Evolutionary conservation across 2,797 vertebrate genomes (phyloP).

Genomic region (Bovichtus diacanthus): DNA sequence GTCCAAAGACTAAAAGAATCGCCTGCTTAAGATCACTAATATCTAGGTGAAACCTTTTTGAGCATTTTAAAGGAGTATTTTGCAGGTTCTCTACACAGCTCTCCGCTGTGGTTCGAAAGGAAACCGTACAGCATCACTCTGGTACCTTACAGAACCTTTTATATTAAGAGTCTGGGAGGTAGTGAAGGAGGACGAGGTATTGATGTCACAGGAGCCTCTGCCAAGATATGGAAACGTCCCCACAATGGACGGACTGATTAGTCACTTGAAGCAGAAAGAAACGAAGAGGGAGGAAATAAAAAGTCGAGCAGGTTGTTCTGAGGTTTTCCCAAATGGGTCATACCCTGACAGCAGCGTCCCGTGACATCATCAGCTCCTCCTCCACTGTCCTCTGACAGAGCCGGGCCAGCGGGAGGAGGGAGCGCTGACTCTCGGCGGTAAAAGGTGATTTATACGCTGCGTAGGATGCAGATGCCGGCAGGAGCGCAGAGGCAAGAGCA

Average conservation of each 20-base stretch:
- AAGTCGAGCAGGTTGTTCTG: constrained; percentile 4
- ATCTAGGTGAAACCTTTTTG: neutral
- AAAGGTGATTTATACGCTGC: constrained; percentile 77
- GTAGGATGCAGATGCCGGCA: constrained; percentile 63
- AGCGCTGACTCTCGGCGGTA: constrained; percentile 52
- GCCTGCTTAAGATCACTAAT: neutral
- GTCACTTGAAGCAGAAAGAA: constrained; percentile 13
- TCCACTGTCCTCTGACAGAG: constrained; percentile 39
- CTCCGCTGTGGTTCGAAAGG: neutral
- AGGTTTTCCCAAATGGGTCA: constrained; percentile 55
- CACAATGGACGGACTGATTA: constrained; percentile 3
- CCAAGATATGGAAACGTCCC: neutral
- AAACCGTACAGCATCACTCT: neutral
- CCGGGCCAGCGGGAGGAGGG: constrained; percentile 46
- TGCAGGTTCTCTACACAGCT: neutral
- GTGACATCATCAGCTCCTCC: constrained; percentile 51
- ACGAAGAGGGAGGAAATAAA: neutral
- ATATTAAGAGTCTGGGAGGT: neutral
- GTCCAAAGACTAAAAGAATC: neutral
- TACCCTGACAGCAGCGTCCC: constrained; percentile 12
- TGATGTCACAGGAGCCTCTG: neutral
- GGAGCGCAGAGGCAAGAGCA: constrained; percentile 49
- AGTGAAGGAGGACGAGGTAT: neutral
- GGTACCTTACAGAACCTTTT: neutral
- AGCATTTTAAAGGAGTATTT: neutral